A percentile compares a stretch with the other conserved stretches of the same genome.
These are phyloP conservation scores for Euura lappo DNA, from an alignment of 1,140 invertebrate species.

Conservation along the genomic window DNA sequence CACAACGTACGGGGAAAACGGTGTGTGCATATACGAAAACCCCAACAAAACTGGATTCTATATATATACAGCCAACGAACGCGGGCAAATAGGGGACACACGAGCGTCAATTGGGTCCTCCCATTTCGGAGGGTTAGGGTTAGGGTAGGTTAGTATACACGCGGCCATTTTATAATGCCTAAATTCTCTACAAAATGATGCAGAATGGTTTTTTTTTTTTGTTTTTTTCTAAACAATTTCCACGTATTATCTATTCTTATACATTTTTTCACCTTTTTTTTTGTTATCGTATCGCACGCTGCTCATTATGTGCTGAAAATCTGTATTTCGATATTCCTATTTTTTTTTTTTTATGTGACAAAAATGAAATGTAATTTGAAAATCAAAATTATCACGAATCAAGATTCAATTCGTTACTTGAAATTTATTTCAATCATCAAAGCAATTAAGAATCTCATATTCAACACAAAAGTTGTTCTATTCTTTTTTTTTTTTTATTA, in stretches of 20 bases:
- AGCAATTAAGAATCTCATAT: too few relatives aligned
- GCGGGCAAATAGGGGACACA: neutral
- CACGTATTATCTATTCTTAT: too few relatives aligned
- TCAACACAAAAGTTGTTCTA: too few relatives aligned
- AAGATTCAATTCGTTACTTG: too few relatives aligned
- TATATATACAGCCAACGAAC: neutral
- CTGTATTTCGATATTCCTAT: neutral
- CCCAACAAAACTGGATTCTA: neutral
- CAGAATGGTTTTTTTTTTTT: slow-evolving; percentile 3
- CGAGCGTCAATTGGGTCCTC: slow-evolving; percentile 26
- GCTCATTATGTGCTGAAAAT: too few relatives aligned
- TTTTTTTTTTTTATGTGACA: neutral
- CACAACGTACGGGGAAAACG: neutral
- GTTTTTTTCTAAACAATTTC: slow-evolving; percentile 9
- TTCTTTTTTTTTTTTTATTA: too few relatives aligned
- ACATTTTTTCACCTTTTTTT: too few relatives aligned
- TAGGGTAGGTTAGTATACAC: slow-evolving; percentile 25
- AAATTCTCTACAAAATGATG: slow-evolving; percentile 7
- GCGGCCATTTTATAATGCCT: slow-evolving; percentile 15
- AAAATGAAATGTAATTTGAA: too few relatives aligned
- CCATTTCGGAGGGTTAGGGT: slow-evolving; percentile 20
- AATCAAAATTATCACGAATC: too few relatives aligned
- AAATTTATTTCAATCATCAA: too few relatives aligned
- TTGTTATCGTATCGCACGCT: too few relatives aligned
- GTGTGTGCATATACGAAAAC: neutral